Evolutionary conservation across 2,113 vertebrate genomes (phyloP).

Genomic region (Saguinus imperator): DNA sequence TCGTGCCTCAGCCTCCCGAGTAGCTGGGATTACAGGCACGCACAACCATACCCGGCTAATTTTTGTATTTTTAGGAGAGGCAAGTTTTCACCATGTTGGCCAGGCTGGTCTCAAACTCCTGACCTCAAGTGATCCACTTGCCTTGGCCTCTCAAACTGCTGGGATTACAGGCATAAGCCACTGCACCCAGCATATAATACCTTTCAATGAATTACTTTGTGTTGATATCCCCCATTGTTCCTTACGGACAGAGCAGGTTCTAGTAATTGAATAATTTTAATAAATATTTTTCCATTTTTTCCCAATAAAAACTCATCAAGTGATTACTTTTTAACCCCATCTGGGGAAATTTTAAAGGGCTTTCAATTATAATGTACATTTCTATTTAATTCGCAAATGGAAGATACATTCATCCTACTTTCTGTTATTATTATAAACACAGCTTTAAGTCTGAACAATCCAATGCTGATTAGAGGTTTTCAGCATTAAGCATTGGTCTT

Average conservation of each 20-base stretch:
- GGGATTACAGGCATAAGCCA: too few relatives aligned
- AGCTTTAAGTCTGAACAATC: constrained; percentile 61
- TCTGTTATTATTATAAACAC: constrained; percentile 53
- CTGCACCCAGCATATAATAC: too few relatives aligned
- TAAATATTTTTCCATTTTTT: constrained; percentile 2
- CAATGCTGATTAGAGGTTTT: constrained; percentile 69
- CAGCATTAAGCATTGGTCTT: constrained; percentile 50
- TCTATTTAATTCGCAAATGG: constrained; percentile 41
- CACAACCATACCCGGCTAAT: too few relatives aligned
- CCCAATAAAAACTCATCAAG: constrained; percentile 10
- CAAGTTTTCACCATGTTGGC: too few relatives aligned
- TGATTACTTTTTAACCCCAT: constrained; percentile 60
- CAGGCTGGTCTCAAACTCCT: too few relatives aligned
- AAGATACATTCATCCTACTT: not conserved
- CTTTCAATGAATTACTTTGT: not conserved
- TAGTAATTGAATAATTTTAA: constrained; percentile 1
- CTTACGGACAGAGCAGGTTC: not conserved
- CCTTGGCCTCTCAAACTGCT: too few relatives aligned
- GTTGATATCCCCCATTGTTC: not conserved
- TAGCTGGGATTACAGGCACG: too few relatives aligned
- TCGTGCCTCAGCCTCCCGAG: too few relatives aligned
- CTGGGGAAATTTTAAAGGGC: not conserved
- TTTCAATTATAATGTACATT: constrained; percentile 51
- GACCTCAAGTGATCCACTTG: too few relatives aligned
- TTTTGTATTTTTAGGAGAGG: too few relatives aligned